These are phyloP conservation scores for Trematocara nigrifrons DNA, from an alignment of 2,113 vertebrate species.

Conservation along the genomic window DNA sequence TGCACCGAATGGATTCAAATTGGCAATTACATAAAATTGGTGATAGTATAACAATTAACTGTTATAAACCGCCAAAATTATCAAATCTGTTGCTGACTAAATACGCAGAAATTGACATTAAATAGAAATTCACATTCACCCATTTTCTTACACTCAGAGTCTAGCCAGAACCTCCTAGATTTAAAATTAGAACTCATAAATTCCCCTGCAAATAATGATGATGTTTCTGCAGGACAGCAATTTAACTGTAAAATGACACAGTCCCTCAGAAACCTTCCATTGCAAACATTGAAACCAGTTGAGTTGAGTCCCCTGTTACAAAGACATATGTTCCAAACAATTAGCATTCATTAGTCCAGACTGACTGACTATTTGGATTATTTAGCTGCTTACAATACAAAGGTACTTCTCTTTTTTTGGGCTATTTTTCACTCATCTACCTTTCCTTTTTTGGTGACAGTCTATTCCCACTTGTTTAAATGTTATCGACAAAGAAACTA, in stretches of 20 bases:
- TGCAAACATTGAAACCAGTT: neutral
- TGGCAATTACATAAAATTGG: neutral
- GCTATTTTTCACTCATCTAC: neutral
- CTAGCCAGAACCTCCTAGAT: neutral
- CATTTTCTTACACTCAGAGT: neutral
- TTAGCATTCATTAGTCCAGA: neutral
- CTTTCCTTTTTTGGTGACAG: neutral
- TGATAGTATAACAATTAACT: neutral
- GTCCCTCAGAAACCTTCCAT: neutral
- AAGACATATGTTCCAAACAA: neutral
- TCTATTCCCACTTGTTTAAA: neutral
- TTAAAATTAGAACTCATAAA: neutral
- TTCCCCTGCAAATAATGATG: neutral
- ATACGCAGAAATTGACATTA: neutral
- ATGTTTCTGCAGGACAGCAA: neutral
- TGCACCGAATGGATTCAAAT: neutral
- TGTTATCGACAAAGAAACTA: neutral
- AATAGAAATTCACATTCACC: neutral
- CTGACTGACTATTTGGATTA: neutral
- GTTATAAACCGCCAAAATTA: neutral
- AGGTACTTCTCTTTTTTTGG: neutral
- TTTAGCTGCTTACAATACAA: neutral
- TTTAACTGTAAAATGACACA: neutral
- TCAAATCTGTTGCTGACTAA: neutral
- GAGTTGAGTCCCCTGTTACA: neutral